phyloP scores from a whole-genome alignment of 2,888 invertebrate genomes.

The Ectemnius cavifrons region DNA sequence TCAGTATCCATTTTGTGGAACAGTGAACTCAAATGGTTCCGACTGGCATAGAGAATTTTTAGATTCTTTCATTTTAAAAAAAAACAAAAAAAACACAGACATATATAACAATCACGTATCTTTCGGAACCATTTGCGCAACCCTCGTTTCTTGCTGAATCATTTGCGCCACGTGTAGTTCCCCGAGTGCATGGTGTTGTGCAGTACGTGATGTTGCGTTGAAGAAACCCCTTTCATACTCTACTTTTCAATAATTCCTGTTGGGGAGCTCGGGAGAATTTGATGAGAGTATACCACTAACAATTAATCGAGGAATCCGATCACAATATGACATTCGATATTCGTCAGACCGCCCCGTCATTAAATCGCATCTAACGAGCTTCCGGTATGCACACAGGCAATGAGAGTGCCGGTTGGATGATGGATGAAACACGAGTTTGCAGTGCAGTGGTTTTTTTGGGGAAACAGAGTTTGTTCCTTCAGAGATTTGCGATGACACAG shows the following conservation, averaged over 20 bases:
- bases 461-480: constrained; percentile 65
- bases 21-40: neutral
- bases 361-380: constrained; percentile 16
- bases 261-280: neutral
- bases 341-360: constrained; percentile 2
- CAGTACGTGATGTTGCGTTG: neutral
- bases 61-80: too few relatives aligned
- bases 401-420: constrained; percentile 30
- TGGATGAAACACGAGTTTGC: constrained; percentile 37
- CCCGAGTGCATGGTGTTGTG: constrained; percentile 9
- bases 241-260: constrained; percentile 7
- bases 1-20: neutral
- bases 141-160: too few relatives aligned
- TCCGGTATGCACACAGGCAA: constrained; percentile 24
- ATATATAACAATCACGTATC: neutral
- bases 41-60: too few relatives aligned
- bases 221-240: neutral
- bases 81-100: too few relatives aligned
- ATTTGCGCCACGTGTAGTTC: neutral
- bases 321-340: neutral
- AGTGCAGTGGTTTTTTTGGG: constrained; percentile 59
- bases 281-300: too few relatives aligned
- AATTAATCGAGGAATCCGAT: too few relatives aligned
- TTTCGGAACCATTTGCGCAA: neutral
- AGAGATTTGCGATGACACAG: constrained; percentile 48